Evolutionary conservation across 1,140 invertebrate species (phyloP).

Genomic region (Armadillidium nasatum): DNA sequence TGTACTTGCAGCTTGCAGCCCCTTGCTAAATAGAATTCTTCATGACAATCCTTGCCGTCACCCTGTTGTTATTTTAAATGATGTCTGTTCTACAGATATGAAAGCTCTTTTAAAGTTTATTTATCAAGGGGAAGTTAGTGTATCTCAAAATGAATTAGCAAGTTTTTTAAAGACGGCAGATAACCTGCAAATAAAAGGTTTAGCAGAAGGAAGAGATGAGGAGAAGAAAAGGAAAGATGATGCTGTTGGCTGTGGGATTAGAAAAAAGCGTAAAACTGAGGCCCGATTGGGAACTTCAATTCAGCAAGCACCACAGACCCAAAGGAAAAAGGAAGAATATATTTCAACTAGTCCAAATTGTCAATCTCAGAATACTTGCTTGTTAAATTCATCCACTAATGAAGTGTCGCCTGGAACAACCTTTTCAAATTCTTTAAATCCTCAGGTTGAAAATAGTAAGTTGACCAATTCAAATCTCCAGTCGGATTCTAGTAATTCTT

Average conservation of each 20-base stretch:
- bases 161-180: conserved; percentile 86
- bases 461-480: too few relatives aligned
- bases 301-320: conserved; percentile 27
- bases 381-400: background rate
- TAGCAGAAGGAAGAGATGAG: conserved; percentile 64
- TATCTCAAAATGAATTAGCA: conserved; percentile 84
- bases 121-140: conserved; percentile 79
- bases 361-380: background rate
- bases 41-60: conserved; percentile 63
- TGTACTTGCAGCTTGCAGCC: conserved; percentile 63
- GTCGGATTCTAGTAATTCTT: too few relatives aligned
- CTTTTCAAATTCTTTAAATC: background rate
- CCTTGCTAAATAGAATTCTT: conserved; percentile 60
- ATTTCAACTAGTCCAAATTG: conserved; percentile 37
- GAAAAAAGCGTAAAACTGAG: conserved; percentile 29
- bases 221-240: conserved; percentile 40
- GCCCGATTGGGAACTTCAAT: conserved; percentile 4
- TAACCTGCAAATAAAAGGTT: conserved; percentile 82
- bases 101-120: conserved; percentile 57
- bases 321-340: conserved; percentile 35
- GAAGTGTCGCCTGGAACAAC: background rate
- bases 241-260: conserved; percentile 23
- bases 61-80: conserved; percentile 77
- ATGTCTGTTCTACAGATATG: conserved; percentile 74
- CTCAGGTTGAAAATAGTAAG: background rate